A percentile compares a stretch with the other conserved stretches of the same genome.
phyloP scores from a whole-genome alignment of 2,888 invertebrate genomes.

The Eristalis intricaria region DNA sequence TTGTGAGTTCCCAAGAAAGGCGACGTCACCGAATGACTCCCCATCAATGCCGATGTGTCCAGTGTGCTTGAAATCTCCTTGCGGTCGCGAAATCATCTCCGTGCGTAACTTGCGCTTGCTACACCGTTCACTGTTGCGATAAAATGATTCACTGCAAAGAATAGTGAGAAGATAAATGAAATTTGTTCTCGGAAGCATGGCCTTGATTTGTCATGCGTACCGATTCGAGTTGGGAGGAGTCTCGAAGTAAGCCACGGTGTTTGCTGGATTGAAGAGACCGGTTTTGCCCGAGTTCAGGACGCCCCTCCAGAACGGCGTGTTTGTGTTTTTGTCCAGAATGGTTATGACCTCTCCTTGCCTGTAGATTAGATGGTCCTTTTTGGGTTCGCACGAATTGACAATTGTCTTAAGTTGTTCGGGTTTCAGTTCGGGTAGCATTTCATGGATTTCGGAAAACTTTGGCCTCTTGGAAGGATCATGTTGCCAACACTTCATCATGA shows the following conservation, averaged over 20 bases:
- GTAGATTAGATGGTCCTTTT: constrained; percentile 90
- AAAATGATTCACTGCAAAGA: constrained; percentile 84
- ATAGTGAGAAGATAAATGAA: not conserved
- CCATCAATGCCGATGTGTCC: constrained; percentile 98
- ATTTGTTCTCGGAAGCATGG: too few relatives aligned
- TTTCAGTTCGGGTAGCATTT: constrained; percentile 90
- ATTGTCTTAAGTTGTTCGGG: constrained; percentile 97
- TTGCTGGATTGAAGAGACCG: constrained; percentile 95
- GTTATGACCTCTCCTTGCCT: constrained; percentile 95
- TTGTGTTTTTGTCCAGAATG: constrained; percentile 91
- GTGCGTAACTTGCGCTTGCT: constrained; percentile 88
- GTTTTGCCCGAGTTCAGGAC: constrained; percentile 93
- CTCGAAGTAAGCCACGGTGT: constrained; percentile 93
- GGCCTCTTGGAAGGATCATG: constrained; percentile 95
- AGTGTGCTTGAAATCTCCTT: constrained; percentile 98
- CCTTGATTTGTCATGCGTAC: constrained; percentile 46
- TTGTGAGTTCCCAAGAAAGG: constrained; percentile 82
- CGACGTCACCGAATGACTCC: constrained; percentile 97
- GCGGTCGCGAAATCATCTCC: constrained; percentile 98
- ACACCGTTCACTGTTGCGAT: constrained; percentile 83
- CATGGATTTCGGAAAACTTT: constrained; percentile 92
- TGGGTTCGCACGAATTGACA: constrained; percentile 80
- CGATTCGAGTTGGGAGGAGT: constrained; percentile 80
- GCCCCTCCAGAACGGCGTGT: constrained; percentile 93
- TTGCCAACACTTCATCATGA: constrained; percentile 98